Conservation (phyloP, 2,113 vertebrate species). For the Bubalus kerabau region DNA sequence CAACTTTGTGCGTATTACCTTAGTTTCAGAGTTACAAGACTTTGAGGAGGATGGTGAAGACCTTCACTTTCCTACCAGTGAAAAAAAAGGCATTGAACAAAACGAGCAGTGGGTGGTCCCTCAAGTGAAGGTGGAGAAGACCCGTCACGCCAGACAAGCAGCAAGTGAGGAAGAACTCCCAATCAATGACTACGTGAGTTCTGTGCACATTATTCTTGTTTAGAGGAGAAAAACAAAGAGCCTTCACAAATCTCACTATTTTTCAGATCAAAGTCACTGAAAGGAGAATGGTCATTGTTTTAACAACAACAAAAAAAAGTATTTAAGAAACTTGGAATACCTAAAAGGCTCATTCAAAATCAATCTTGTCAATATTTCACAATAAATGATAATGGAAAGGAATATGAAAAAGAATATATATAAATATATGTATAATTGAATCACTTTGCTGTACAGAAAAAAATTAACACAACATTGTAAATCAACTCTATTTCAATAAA, state of each 20-base stretch:
- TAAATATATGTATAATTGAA: neutral
- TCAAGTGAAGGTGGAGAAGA: constrained; percentile 45
- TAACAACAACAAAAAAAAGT: neutral
- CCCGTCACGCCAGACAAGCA: constrained; percentile 78
- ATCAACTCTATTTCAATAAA: neutral
- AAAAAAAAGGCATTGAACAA: constrained; percentile 60
- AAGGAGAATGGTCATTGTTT: neutral
- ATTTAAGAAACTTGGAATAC: constrained; percentile 22
- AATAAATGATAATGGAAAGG: neutral
- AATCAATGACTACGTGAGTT: constrained; percentile 85
- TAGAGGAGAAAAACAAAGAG: neutral
- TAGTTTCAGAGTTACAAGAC: constrained; percentile 77
- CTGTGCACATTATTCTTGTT: neutral
- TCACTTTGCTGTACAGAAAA: neutral
- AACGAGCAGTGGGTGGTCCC: constrained; percentile 41
- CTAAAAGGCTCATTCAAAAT: neutral
- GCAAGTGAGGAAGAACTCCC: constrained; percentile 83
- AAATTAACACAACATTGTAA: neutral
- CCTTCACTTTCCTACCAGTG: constrained; percentile 53
- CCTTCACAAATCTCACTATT: neutral
- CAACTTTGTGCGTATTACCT: neutral
- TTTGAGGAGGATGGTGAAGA: constrained; percentile 79
- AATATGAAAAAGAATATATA: neutral
- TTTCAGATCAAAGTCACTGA: neutral
- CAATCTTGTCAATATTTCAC: neutral